phyloP scores from a whole-genome alignment of 2,113 vertebrate species.

The Psephotus haematonotus region DNA sequence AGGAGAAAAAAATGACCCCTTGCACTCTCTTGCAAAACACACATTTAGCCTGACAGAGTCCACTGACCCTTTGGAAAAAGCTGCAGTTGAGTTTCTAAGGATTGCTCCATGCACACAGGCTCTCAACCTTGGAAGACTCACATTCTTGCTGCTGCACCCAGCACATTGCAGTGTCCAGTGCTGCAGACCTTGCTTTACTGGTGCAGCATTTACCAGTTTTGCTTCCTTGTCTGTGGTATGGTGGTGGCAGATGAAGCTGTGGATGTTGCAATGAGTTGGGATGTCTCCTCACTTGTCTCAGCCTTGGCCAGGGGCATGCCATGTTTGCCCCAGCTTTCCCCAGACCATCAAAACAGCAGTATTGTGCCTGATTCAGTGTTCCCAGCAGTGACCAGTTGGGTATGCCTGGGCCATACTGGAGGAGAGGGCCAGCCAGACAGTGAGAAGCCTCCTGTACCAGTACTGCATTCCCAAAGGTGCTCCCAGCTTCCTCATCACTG shows the following conservation, averaged over 20 bases:
- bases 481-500: background rate
- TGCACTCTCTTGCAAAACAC: background rate
- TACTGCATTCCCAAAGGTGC: background rate
- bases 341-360: background rate
- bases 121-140: accelerated
- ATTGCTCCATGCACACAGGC: accelerated
- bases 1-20: background rate
- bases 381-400: background rate
- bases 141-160: too few species aligned
- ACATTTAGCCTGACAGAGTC: background rate
- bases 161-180: accelerated
- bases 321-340: background rate
- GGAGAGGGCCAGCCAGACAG: background rate
- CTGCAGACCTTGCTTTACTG: background rate
- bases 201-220: background rate
- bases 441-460: background rate
- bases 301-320: background rate
- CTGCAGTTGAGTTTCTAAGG: background rate
- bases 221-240: background rate
- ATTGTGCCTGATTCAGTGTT: background rate
- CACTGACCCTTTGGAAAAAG: background rate
- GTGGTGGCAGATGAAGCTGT: background rate
- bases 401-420: too few species aligned
- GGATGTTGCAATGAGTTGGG: background rate
- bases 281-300: background rate